Conservation (phyloP, 2,113 vertebrate genomes). For the Crotalus viridis region DNA sequence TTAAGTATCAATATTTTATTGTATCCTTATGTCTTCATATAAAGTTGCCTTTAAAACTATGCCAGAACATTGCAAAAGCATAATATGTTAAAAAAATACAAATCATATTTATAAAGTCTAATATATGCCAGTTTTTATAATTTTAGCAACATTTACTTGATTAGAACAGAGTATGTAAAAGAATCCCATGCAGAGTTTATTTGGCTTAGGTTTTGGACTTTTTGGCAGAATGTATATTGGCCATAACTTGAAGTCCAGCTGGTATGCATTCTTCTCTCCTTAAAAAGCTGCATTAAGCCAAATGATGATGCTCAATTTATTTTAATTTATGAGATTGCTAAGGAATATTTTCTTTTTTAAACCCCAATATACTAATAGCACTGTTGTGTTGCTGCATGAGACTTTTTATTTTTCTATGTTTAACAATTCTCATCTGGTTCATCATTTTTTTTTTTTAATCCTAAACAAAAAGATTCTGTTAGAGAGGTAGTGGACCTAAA, state of each 20-base stretch:
- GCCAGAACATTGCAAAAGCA: background rate
- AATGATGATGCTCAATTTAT: background rate
- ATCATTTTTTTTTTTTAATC: background rate
- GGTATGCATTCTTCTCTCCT: background rate
- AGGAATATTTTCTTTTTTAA: background rate
- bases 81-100: background rate
- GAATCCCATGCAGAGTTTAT: background rate
- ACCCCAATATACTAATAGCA: background rate
- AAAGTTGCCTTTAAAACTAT: background rate
- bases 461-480: background rate
- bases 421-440: background rate
- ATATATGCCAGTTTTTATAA: background rate
- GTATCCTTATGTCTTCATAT: background rate
- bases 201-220: background rate
- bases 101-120: background rate
- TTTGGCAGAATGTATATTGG: background rate
- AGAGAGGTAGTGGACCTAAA: background rate
- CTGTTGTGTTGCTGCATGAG: background rate
- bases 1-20: background rate
- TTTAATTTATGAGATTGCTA: background rate
- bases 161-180: background rate
- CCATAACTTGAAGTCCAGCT: background rate
- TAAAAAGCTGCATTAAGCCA: background rate
- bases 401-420: background rate
- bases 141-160: background rate